Conservation (phyloP, 2,888 invertebrate genomes). For the Trachelus iudaicus region DNA sequence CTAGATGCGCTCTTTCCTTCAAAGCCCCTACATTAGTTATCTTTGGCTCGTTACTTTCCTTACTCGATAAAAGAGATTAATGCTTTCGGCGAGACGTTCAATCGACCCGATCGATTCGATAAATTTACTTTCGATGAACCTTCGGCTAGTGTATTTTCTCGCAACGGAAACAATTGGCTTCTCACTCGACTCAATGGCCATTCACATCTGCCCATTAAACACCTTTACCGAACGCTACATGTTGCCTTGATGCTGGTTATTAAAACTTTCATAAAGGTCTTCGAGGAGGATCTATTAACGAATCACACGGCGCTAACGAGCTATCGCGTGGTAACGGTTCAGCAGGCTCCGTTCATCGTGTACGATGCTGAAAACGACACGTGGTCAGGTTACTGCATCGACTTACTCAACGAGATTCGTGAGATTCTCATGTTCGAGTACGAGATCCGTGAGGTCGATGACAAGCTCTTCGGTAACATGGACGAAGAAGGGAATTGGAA, state of each 20-base stretch:
- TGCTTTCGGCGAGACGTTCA: background rate
- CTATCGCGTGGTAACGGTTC: constrained; percentile 87
- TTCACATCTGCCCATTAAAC: background rate
- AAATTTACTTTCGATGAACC: too few relatives aligned
- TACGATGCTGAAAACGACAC: constrained; percentile 70
- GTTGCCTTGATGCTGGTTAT: background rate
- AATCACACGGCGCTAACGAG: constrained; percentile 84
- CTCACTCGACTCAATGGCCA: background rate
- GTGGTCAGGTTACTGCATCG: constrained; percentile 89
- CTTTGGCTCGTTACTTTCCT: background rate
- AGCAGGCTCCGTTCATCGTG: constrained; percentile 88
- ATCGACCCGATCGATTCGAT: background rate
- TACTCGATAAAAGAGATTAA: background rate
- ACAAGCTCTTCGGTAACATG: constrained; percentile 90
- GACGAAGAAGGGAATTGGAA: constrained; percentile 88
- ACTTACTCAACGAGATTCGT: constrained; percentile 89
- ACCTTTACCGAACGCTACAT: background rate
- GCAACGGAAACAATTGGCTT: background rate
- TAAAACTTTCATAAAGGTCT: constrained; percentile 32
- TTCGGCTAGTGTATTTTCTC: background rate
- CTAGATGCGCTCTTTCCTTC: background rate
- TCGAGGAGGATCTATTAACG: constrained; percentile 65
- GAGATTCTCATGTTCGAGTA: constrained; percentile 83
- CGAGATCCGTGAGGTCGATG: constrained; percentile 83
- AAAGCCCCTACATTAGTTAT: background rate